Evolutionary conservation across 1,140 invertebrate species (phyloP).

Genomic region (Heliconius melpomene): DNA sequence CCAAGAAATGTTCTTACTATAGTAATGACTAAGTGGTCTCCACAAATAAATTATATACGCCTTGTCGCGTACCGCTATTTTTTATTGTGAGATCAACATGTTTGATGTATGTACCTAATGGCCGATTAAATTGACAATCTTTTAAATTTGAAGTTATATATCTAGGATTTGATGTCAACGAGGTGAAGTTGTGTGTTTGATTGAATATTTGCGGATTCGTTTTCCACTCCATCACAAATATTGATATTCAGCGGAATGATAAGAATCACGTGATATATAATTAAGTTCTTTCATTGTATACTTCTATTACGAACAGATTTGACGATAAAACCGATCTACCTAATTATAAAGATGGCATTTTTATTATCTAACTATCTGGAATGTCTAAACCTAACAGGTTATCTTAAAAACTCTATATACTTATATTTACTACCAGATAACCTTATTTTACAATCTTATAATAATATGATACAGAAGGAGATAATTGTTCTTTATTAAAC

Average conservation of each 20-base stretch:
- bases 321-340: too few relatives aligned
- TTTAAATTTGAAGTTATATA: not conserved
- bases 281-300: too few relatives aligned
- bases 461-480: not conserved
- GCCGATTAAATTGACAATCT: slow-evolving; percentile 25
- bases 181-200: not conserved
- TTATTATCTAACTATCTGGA: not conserved
- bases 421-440: slow-evolving; percentile 1
- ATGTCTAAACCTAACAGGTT: not conserved
- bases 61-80: not conserved
- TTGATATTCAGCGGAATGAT: not conserved
- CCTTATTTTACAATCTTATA: not conserved
- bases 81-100: not conserved
- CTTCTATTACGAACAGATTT: too few relatives aligned
- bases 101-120: slow-evolving; percentile 10
- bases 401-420: not conserved
- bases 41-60: slow-evolving; percentile 19
- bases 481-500: slow-evolving; percentile 1
- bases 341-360: not conserved
- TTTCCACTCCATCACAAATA: not conserved
- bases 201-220: not conserved
- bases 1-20: slow-evolving; percentile 18
- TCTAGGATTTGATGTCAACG: not conserved
- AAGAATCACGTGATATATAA: not conserved
- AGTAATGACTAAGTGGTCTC: slow-evolving; percentile 12